Evolutionary conservation across 2,797 vertebrate species (phyloP), one percentile per base, ranked within the genome.

Genomic region (Pelochelys cantorii): DNA sequence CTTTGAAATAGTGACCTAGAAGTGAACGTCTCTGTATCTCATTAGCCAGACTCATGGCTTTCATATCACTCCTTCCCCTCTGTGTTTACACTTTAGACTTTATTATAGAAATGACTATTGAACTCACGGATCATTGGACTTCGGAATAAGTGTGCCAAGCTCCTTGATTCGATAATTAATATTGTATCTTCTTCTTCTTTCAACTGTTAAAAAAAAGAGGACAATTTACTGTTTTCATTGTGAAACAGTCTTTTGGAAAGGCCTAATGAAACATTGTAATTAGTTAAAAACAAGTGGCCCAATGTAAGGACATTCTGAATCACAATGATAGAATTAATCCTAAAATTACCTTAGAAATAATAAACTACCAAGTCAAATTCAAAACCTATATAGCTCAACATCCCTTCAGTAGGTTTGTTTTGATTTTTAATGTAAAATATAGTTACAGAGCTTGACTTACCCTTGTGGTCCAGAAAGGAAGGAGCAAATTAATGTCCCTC

Each of bases 131-230:
- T 99, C 99, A 95, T 99, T 99, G 89, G 99, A 99, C 97, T 99
- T 99, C 94, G 99, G 99, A 97, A 99, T 99, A 97, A 99, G 99
- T 12, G 99, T 99, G 96, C 99, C 99, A 97, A 99, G 98, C 96
- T 99, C 99, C 97, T 99, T 99, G 97, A 99, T 99, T 98, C 99
- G 98, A 98, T 99, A 99, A 98, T 99, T 99, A 97, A 99, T 99
- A 98, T 99, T 99, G 98, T 99, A 99, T 97, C 99, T 98, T 94
- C 99, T 98, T 97, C 99, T 98, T 98, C 99, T 98, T 98, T 99
- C 99, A 98, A 99, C 99, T 99, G 97, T 95, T 94, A 54, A 86
- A 91, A 81, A 95, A 96, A 95, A 97, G 97, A 96, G 92, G 98
- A 97, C 97, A 11, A 93, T 93, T 96, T 93, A 96, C 86, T 96